Percentiles rank a stretch among this genome's conserved stretches.
These are phyloP conservation scores for Sylvicapra grimmia DNA, from an alignment of 2,113 vertebrate species.

Conservation along the genomic window DNA sequence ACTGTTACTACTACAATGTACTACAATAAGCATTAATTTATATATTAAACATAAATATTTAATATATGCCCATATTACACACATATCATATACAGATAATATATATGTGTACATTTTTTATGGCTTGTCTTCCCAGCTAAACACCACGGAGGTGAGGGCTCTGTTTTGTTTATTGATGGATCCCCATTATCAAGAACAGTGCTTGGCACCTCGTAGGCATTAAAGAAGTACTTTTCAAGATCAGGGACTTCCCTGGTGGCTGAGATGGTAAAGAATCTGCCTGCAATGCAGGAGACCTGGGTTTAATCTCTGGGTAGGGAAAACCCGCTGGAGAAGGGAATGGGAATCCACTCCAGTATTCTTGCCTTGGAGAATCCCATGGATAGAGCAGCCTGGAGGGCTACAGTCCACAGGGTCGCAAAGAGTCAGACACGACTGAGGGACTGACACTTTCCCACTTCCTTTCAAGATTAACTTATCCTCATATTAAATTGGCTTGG, in stretches of 20 bases:
- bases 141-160: not conserved
- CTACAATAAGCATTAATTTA: not conserved
- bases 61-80: not conserved
- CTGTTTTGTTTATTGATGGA: not conserved
- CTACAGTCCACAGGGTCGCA: accelerated
- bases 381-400: not conserved
- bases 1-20: not conserved
- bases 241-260: not conserved
- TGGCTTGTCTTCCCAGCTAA: not conserved
- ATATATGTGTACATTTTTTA: not conserved
- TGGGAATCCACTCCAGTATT: not conserved
- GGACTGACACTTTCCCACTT: not conserved
- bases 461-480: not conserved
- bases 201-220: not conserved
- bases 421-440: not conserved
- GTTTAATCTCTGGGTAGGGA: not conserved
- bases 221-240: not conserved
- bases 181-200: not conserved
- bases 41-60: not conserved
- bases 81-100: not conserved
- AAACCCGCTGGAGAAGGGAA: not conserved
- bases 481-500: not conserved
- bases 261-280: not conserved
- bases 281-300: not conserved
- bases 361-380: not conserved